A percentile compares a stretch with the other conserved stretches of the same genome.
Conservation (phyloP, 92 coral and sea anemone species). For the Paragorgia papillata region DNA sequence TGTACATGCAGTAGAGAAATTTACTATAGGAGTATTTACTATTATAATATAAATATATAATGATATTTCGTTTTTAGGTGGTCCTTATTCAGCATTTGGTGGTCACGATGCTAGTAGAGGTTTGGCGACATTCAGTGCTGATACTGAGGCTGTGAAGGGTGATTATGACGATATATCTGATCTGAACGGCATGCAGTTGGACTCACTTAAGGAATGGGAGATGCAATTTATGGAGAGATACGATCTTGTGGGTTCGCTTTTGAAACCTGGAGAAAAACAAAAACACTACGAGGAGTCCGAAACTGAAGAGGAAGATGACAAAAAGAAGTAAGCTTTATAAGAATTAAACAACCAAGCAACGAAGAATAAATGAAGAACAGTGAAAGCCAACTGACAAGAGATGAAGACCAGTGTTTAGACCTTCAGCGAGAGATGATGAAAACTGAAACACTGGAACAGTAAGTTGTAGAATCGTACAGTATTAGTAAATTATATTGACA, state of each 20-base stretch:
- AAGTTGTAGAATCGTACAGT: too few relatives aligned
- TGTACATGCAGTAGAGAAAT: too few relatives aligned
- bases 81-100: slow-evolving; percentile 92
- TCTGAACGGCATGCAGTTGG: slow-evolving; percentile 96
- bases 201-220: slow-evolving; percentile 95
- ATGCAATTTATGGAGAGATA: slow-evolving; percentile 93
- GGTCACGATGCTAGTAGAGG: slow-evolving; percentile 99
- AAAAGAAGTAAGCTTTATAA: too few relatives aligned
- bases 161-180: slow-evolving; percentile 95
- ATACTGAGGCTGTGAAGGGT: slow-evolving; percentile 82
- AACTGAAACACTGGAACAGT: too few relatives aligned
- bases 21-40: too few relatives aligned
- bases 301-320: slow-evolving; percentile 92
- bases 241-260: slow-evolving; percentile 83
- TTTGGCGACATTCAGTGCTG: slow-evolving; percentile 91
- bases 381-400: not conserved
- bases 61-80: slow-evolving; percentile 60
- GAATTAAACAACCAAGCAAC: too few relatives aligned
- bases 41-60: not conserved
- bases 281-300: slow-evolving; percentile 96
- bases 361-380: too few relatives aligned
- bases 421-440: too few relatives aligned
- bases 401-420: too few relatives aligned
- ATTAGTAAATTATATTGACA: too few relatives aligned
- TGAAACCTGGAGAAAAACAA: slow-evolving; percentile 92